Evolutionary conservation across 2,113 vertebrate species (phyloP).

Genomic region (Myocastor coypus): DNA sequence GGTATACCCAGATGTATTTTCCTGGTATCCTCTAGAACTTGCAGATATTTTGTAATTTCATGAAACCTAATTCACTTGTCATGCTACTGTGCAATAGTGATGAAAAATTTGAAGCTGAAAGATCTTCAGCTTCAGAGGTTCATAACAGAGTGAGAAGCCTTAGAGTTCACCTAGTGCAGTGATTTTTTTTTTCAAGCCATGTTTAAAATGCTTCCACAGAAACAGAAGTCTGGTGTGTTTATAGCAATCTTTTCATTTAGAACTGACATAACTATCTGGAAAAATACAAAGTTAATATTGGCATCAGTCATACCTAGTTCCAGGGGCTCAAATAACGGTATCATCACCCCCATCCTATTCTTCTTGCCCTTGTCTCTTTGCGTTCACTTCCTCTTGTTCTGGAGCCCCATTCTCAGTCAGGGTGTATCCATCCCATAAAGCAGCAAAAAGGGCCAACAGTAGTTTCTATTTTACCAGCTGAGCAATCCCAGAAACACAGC

Average conservation of each 20-base stretch:
- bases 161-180: background rate
- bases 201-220: background rate
- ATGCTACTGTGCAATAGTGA: background rate
- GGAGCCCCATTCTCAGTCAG: background rate
- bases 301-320: background rate
- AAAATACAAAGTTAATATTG: slow-evolving; percentile 23
- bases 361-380: background rate
- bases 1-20: background rate
- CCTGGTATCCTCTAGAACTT: background rate
- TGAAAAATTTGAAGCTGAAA: background rate
- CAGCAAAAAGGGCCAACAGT: background rate
- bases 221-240: background rate
- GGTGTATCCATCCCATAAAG: background rate
- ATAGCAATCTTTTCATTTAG: background rate
- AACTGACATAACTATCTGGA: background rate
- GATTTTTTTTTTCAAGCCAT: slow-evolving; percentile 39
- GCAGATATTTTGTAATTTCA: slow-evolving; percentile 24
- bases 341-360: background rate
- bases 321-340: background rate
- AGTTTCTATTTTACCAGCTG: background rate
- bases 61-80: background rate
- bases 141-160: background rate
- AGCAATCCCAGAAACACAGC: background rate
- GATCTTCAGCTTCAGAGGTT: background rate
- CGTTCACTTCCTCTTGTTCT: background rate